phyloP scores from a whole-genome alignment of 2,797 vertebrate genomes.

The Labroides dimidiatus region DNA sequence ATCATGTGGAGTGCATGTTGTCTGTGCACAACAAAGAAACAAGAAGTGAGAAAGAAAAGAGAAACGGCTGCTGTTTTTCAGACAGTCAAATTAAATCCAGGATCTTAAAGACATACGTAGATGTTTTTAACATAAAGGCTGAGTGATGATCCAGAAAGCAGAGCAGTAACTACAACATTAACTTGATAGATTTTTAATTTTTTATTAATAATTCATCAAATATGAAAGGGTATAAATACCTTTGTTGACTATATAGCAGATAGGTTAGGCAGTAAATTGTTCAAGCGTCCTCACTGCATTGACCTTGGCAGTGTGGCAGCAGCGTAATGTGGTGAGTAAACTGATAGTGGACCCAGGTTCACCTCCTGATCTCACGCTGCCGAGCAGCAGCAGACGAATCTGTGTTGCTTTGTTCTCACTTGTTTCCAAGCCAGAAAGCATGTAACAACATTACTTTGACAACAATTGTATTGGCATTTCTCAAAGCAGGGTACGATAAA shows the following conservation, averaged over 20 bases:
- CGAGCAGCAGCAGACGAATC: slow-evolving; percentile 2
- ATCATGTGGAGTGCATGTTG: no score
- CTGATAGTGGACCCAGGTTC: slow-evolving; percentile 22
- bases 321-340: slow-evolving; percentile 16
- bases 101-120: slow-evolving; percentile 33
- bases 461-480: slow-evolving; percentile 82
- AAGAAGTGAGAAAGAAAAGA: no score
- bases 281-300: slow-evolving; percentile 21
- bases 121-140: slow-evolving; percentile 37
- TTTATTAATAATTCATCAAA: slow-evolving; percentile 40
- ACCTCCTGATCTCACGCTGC: not conserved
- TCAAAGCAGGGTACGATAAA: slow-evolving; percentile 74
- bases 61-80: slow-evolving; percentile 31
- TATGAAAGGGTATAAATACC: slow-evolving; percentile 5
- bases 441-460: slow-evolving; percentile 83
- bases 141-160: slow-evolving; percentile 10
- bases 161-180: slow-evolving; percentile 14
- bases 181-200: slow-evolving; percentile 31
- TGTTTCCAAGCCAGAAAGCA: slow-evolving; percentile 52
- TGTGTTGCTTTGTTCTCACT: slow-evolving; percentile 33
- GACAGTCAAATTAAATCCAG: slow-evolving; percentile 39
- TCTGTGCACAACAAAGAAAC: no score
- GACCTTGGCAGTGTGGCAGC: slow-evolving; percentile 14
- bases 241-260: slow-evolving; percentile 25
- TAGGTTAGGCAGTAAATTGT: slow-evolving; percentile 11